Evolutionary conservation across 2,113 vertebrate genomes (phyloP).

Genomic region (Syrmaticus mikado): DNA sequence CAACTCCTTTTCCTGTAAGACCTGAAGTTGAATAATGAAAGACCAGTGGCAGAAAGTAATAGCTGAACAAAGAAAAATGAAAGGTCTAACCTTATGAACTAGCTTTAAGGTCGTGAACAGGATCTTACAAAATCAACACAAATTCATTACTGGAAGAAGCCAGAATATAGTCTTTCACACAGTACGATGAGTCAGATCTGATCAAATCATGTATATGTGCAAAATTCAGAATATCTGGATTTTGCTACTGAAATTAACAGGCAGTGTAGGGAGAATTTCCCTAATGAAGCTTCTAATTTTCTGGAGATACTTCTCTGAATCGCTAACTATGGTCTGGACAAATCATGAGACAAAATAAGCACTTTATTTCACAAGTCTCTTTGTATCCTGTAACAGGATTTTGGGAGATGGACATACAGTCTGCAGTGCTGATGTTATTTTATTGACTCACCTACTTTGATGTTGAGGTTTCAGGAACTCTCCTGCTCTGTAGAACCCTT

Average conservation of each 20-base stretch:
- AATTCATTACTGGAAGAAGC: conserved; percentile 63
- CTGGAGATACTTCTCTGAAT: conserved; percentile 20
- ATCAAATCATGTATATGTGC: conserved; percentile 36
- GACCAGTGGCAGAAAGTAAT: conserved; percentile 49
- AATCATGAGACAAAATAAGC: not conserved
- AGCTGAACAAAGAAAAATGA: conserved; percentile 54
- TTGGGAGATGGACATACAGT: not conserved
- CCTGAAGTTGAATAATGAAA: conserved; percentile 52
- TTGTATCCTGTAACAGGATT: not conserved
- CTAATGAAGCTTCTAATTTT: conserved; percentile 41
- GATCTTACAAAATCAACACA: conserved; percentile 62
- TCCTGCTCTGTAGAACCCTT: not conserved
- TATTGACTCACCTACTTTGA: not conserved
- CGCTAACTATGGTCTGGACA: not conserved
- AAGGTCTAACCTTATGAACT: conserved; percentile 55
- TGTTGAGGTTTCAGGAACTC: not conserved
- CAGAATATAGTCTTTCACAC: conserved; percentile 26
- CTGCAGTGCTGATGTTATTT: not conserved
- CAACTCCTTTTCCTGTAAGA: conserved; percentile 60
- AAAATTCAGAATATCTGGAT: conserved; percentile 39
- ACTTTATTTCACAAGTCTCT: not conserved
- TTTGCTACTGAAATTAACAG: conserved; percentile 38
- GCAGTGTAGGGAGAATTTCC: conserved; percentile 30
- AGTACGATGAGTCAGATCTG: conserved; percentile 48
- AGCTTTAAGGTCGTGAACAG: conserved; percentile 53